Percentiles rank a stretch among this genome's conserved stretches.
Conservation (phyloP, 2,888 invertebrate species). For the Ormia ochracea region DNA sequence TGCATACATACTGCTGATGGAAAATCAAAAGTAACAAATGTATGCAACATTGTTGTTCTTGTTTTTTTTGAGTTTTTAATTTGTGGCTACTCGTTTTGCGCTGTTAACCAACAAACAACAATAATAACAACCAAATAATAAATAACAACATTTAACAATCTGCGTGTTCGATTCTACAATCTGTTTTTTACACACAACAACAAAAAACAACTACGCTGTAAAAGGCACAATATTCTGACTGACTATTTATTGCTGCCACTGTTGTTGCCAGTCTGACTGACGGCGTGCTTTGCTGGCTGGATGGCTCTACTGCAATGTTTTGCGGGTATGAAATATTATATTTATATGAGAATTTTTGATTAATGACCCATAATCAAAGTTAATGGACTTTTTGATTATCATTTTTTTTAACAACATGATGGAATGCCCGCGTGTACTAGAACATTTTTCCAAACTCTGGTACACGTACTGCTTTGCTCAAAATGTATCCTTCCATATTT, state of each 20-base stretch:
- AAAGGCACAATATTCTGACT: slow-evolving; percentile 12
- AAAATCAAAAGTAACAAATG: slow-evolving; percentile 16
- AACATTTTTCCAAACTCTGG: slow-evolving; percentile 11
- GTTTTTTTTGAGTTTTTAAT: slow-evolving; percentile 50
- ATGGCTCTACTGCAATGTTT: slow-evolving; percentile 29
- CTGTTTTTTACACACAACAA: not conserved
- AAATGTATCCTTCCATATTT: slow-evolving; percentile 1
- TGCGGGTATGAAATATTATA: slow-evolving; percentile 62
- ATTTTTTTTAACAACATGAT: slow-evolving; percentile 57
- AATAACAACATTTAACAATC: slow-evolving; percentile 31
- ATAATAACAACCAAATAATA: slow-evolving; percentile 36
- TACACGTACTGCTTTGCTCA: slow-evolving; percentile 17
- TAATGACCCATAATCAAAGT: slow-evolving; percentile 63
- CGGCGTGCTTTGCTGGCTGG: slow-evolving; percentile 1
- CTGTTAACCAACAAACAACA: slow-evolving; percentile 41
- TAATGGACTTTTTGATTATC: slow-evolving; percentile 63
- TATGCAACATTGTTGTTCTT: slow-evolving; percentile 43
- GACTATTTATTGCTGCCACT: slow-evolving; percentile 32
- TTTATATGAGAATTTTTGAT: slow-evolving; percentile 63
- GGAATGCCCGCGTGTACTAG: slow-evolving; percentile 46
- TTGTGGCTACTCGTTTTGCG: slow-evolving; percentile 62
- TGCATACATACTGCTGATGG: not conserved
- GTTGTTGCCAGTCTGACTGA: slow-evolving; percentile 40
- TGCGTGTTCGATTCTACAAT: slow-evolving; percentile 18
- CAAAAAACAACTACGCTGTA: not conserved